Evolutionary conservation across 2,888 invertebrate species (phyloP), one percentile per base, ranked within the genome.

Genomic region (Hydrotaea diabolus): DNA sequence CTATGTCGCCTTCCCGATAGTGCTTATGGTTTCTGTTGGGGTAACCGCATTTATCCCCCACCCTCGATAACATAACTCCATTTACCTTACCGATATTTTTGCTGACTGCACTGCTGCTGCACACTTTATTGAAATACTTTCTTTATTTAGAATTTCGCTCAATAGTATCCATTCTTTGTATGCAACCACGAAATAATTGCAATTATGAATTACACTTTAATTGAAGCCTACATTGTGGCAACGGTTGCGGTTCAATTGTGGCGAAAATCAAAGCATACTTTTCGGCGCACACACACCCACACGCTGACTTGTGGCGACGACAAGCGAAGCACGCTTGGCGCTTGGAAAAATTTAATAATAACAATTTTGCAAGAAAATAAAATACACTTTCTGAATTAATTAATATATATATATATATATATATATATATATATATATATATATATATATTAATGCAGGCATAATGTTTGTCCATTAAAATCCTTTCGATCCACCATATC

Each of bases 361-460:
- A 23, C 11, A 3, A 46, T 69, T 46, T 43, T 39, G 15, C 15
- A 46, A 7, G 46, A 66, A 31, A 62, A 72, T 72, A 31, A 55
- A 72, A 74, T 46, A 8, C 46, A 74, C 59, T 74, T 74, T 31
- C 46, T 39, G 15, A 23, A 57, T 59, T 74, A 74, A 74, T 74
- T 74, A 74, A 74, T 62, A 62, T 74, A 62, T 74, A 74, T n/a
- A n/a, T n/a, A n/a, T n/a, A n/a, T n/a, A n/a, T n/a, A n/a, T n/a
- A n/a, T n/a, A n/a, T n/a, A n/a, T n/a, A n/a, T n/a, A n/a, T n/a
- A n/a, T n/a, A n/a, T n/a, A n/a, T n/a, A n/a, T n/a, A n/a, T n/a
- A 62, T 74, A 46, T 62, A 62, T 74, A 46, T 49, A 46, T 62
- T 74, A 74, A 62, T 74, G 74, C 74, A 59, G 59, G 43, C 74